phyloP scores from a whole-genome alignment of 2,113 vertebrate species.

The Tautogolabrus adspersus region DNA sequence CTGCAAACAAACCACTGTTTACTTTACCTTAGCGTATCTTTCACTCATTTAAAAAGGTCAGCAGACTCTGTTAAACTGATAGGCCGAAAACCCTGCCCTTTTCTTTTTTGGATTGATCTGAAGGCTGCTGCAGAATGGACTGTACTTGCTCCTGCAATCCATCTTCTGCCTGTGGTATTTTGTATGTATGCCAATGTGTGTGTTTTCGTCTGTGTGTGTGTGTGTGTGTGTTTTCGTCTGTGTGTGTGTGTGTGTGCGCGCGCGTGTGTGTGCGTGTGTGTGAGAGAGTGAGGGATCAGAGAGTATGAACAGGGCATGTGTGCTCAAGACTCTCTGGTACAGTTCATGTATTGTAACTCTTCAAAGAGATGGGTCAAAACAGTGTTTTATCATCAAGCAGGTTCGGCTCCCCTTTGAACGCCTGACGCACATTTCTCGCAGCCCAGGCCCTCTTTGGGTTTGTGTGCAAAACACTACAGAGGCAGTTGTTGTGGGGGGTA shows the following conservation, averaged over 20 bases:
- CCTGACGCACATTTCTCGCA: constrained; percentile 56
- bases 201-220: neutral
- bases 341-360: constrained; percentile 57
- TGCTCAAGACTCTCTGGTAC: constrained; percentile 24
- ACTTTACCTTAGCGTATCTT: constrained; percentile 74
- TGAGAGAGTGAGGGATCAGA: neutral
- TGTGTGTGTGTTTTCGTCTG: neutral
- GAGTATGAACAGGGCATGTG: constrained; percentile 21
- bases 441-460: constrained; percentile 52
- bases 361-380: constrained; percentile 73
- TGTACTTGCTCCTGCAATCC: constrained; percentile 27
- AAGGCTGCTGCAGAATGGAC: constrained; percentile 55
- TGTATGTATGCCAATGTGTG: neutral
- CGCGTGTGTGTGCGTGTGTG: no score
- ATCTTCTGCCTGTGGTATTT: constrained; percentile 36
- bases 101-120: constrained; percentile 66
- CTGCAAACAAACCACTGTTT: constrained; percentile 77
- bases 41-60: constrained; percentile 81
- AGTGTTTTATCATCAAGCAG: constrained; percentile 69
- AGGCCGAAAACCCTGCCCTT: constrained; percentile 65
- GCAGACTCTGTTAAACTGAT: constrained; percentile 71
- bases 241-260: neutral
- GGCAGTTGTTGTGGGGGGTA: constrained; percentile 65
- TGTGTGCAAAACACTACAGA: constrained; percentile 77
- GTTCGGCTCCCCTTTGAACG: constrained; percentile 72